Evolutionary conservation across 2,797 vertebrate genomes (phyloP), one percentile per base, ranked within the genome.

Genomic region (Galaxias olidus): DNA sequence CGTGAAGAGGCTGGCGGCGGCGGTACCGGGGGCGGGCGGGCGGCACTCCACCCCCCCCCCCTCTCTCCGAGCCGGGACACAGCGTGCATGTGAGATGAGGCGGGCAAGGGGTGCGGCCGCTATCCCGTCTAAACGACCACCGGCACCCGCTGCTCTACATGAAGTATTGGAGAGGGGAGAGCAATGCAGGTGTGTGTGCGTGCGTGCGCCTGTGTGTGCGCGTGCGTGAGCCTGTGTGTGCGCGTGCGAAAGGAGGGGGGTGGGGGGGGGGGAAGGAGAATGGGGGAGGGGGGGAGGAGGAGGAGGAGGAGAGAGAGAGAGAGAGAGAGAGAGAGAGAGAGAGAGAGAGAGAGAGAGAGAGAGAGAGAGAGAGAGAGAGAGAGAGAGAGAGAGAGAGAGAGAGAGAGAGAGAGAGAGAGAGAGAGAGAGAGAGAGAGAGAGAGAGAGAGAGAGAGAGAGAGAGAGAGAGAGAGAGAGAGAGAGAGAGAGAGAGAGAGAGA

Each of bases 121-220:
- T 69, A 82, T 89, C 82, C 71, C 77, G 75, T 85, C 80, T 86
- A 86, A 88, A 85, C 80, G 78, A 76, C 51, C n/a, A n/a, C n/a
- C n/a, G n/a, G 78, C 85, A 77, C 72, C 85, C 30, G 43, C 11
- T 6, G 6, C 46, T 82, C 87, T 87, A 88, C 87, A 90, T 89
- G 86, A 87, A 88, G 84, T 86, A 87, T 84, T 84, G 77, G 81
- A 86, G 84, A 88, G 88, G 75, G 83, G 86, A 86, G 84, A 90
- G 89, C 86, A 86, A 87, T 90, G 89, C 88, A 90, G 89, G 87
- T 90, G 86, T 81, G 77, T 73, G 75, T 60, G 19, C 52, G 80
- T n/a, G 76, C 49, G 76, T 71, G 80, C 77, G 58, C 75, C 68
- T 73, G 83, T 85, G 83, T 77, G 47, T 49, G 47, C 13, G 47